These are phyloP conservation scores for Thaleichthys pacificus DNA, from an alignment of 2,797 vertebrate genomes.

Conservation along the genomic window DNA sequence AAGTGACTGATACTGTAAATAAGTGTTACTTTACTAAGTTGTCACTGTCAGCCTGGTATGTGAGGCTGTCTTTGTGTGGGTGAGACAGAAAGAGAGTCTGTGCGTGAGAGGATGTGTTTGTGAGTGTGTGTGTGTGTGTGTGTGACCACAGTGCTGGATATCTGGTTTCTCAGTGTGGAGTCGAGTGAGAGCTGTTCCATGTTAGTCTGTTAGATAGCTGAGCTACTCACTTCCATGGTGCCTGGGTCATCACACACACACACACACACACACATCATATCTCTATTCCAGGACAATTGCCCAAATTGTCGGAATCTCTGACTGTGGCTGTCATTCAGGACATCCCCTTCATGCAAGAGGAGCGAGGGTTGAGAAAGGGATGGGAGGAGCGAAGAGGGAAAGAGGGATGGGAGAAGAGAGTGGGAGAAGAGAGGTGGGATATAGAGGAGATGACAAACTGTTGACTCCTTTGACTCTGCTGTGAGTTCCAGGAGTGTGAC, in stretches of 20 bases:
- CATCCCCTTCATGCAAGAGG: constrained; percentile 8
- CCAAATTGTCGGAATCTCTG: neutral
- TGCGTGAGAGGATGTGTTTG: neutral
- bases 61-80: constrained; percentile 15
- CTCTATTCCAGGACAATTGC: too few relatives aligned
- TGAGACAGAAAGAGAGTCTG: constrained; percentile 6
- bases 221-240: constrained; percentile 37
- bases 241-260: constrained; percentile 22
- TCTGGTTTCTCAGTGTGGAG: neutral
- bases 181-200: constrained; percentile 1
- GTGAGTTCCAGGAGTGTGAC: too few relatives aligned
- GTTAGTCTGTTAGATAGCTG: too few relatives aligned
- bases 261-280: neutral
- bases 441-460: too few relatives aligned
- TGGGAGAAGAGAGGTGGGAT: too few relatives aligned
- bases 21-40: too few relatives aligned
- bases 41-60: neutral
- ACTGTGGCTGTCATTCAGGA: constrained; percentile 1
- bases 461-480: too few relatives aligned
- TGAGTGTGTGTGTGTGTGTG: constrained; percentile 4
- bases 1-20: too few relatives aligned
- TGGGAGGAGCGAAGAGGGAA: too few relatives aligned
- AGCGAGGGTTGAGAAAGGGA: too few relatives aligned
- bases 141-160: neutral
- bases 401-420: too few relatives aligned